Percentiles rank a stretch among this genome's conserved stretches.
Conservation (phyloP, 2,797 vertebrate species). For the Onychomys torridus region DNA sequence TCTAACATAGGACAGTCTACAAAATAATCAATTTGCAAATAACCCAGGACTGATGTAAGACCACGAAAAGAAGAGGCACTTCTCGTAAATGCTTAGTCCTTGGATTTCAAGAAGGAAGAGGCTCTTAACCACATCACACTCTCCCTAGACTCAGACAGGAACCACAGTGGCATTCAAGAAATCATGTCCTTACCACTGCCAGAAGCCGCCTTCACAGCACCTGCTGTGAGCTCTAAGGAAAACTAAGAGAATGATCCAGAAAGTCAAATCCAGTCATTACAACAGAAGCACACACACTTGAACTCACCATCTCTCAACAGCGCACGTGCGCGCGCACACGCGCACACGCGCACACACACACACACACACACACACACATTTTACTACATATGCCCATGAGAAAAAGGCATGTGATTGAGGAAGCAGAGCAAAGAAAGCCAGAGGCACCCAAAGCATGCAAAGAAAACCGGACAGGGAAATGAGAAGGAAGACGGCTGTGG, state of each 20-base stretch:
- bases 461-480: conserved; percentile 79
- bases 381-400: not conserved
- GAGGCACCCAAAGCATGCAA: conserved; percentile 80
- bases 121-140: not conserved
- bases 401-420: conserved; percentile 66
- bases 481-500: conserved; percentile 43
- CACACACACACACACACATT: not conserved
- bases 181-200: not conserved
- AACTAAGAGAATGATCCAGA: not conserved
- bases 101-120: conserved; percentile 28
- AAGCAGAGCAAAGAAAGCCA: conserved; percentile 63
- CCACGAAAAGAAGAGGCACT: not conserved
- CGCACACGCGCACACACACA: too few species aligned
- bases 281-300: not conserved
- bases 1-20: not conserved
- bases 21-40: conserved; percentile 8
- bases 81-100: not conserved
- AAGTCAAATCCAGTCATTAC: conserved; percentile 5
- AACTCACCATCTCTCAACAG: not conserved
- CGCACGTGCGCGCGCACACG: too few species aligned
- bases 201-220: not conserved
- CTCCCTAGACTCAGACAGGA: conserved; percentile 1
- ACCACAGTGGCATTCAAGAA: not conserved
- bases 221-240: conserved; percentile 17
- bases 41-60: not conserved